Base-by-base conservation (phyloP, 2,113 vertebrate genomes). In the Triplophysa dalaica region DNA sequence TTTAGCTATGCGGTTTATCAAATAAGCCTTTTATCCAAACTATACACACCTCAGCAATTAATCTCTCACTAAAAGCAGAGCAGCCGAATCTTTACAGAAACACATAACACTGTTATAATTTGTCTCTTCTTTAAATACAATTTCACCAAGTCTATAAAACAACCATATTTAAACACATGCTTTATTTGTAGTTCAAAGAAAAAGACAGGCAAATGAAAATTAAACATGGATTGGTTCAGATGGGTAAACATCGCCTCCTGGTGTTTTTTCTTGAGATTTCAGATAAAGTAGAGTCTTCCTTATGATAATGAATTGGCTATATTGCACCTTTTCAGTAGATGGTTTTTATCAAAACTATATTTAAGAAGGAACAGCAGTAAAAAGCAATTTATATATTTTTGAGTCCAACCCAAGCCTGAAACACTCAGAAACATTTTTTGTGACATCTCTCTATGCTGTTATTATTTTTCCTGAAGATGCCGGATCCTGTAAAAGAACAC, bases 191-290 rank as follows among this genome's bases (percentile, higher is more conserved):
- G 43, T 45, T 45, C 43, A 22, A 6, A 60, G 12, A 73, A 17
- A 45, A 45, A 75, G 14, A 75, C 45, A 6, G 29, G 61, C 58
- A 75, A 38, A 62, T 22, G 14, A 4, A 26, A 73, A 17, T 50
- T 8, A 16, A 73, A 41, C 33, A 43, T 22, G 12, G 4, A n/a
- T 48, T 17, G 24, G 1, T 26, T 26, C 8, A 73, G 3, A 73
- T 65, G 78, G 48, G n/a, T 62, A 72, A 67, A 61, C 67, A 29
- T 52, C 73, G 78, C 67, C 43, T 14, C 68, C 19, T 67, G 11
- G 41, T 67, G 82, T 54, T 67, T n/a, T 1, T 2, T 73, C 9
- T 62, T 45, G 54, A 78, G 41, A n/a, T 52, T 69, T 52, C 6
- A 11, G 38, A 8, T 1, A 10, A 4, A n/a, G n/a, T n/a, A 13